phyloP scores from a whole-genome alignment of 1,140 invertebrate genomes.

The Coptotermes formosanus region DNA sequence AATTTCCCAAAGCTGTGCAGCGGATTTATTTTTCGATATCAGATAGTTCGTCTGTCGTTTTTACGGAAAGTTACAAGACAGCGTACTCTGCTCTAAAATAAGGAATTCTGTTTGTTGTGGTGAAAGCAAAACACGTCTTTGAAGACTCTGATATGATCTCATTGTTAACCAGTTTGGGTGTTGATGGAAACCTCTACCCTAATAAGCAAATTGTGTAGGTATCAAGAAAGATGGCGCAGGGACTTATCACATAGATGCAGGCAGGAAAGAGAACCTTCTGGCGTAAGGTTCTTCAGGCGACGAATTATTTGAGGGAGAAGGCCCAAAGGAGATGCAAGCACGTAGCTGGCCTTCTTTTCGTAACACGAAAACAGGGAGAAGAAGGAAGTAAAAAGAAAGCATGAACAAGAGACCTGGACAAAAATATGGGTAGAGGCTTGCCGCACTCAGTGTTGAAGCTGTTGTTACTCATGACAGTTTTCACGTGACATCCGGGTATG shows the following conservation, averaged over 20 bases:
- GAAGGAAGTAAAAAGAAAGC: background rate
- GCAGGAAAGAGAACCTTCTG: background rate
- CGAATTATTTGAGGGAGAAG: slow-evolving; percentile 15
- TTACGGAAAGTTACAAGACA: too few relatives aligned
- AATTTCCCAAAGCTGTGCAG: too few relatives aligned
- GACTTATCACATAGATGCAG: background rate
- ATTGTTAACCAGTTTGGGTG: background rate
- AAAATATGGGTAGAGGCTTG: background rate
- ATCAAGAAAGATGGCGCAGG: background rate
- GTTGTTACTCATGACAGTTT: background rate
- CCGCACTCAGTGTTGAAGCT: background rate
- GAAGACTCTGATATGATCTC: background rate
- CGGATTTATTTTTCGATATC: too few relatives aligned
- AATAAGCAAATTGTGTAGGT: slow-evolving; percentile 11
- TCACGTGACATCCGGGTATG: background rate
- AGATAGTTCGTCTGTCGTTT: too few relatives aligned
- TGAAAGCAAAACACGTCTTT: background rate
- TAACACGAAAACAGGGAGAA: background rate
- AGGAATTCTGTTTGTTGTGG: background rate
- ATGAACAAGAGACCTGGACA: background rate
- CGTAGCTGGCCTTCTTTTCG: background rate
- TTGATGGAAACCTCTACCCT: background rate
- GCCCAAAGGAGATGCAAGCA: slow-evolving; percentile 17
- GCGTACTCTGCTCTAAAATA: too few relatives aligned
- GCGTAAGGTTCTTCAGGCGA: background rate